phyloP scores from a whole-genome alignment of 1,140 invertebrate genomes.

The Drosophila pectinifera region DNA sequence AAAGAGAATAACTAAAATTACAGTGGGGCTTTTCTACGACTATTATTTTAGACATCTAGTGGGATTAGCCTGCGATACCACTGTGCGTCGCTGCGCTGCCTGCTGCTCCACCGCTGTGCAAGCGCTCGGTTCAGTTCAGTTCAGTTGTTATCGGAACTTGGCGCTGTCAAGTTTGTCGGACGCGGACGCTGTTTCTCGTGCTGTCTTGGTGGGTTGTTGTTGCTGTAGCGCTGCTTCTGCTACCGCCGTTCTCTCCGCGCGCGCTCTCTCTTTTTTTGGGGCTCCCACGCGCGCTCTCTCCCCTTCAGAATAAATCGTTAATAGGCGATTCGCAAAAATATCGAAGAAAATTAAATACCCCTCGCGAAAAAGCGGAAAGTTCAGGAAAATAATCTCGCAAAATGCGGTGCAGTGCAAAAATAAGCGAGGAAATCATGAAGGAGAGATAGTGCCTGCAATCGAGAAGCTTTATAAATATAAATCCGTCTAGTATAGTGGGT shows the following conservation, averaged over 20 bases:
- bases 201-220: constrained; percentile 39
- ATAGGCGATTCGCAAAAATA: constrained; percentile 44
- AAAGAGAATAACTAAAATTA: too few species aligned
- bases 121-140: constrained; percentile 28
- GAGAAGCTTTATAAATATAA: constrained; percentile 41
- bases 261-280: constrained; percentile 35
- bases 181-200: constrained; percentile 49
- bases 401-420: constrained; percentile 46
- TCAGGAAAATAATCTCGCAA: constrained; percentile 8
- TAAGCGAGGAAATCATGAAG: constrained; percentile 13
- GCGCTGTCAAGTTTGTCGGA: constrained; percentile 63
- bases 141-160: constrained; percentile 74
- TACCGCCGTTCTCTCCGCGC: constrained; percentile 35
- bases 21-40: neutral
- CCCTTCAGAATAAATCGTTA: constrained; percentile 46
- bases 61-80: neutral
- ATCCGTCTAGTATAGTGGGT: constrained; percentile 19
- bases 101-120: constrained; percentile 25
- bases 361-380: constrained; percentile 16
- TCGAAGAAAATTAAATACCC: constrained; percentile 38
- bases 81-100: constrained; percentile 13
- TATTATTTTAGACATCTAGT: neutral
- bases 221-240: constrained; percentile 23
- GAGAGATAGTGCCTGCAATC: constrained; percentile 27
- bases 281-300: constrained; percentile 53